A percentile compares a stretch with the other conserved stretches of the same genome.
These are phyloP conservation scores for Lucilia sericata DNA, from an alignment of 1,140 invertebrate genomes.

Conservation along the genomic window DNA sequence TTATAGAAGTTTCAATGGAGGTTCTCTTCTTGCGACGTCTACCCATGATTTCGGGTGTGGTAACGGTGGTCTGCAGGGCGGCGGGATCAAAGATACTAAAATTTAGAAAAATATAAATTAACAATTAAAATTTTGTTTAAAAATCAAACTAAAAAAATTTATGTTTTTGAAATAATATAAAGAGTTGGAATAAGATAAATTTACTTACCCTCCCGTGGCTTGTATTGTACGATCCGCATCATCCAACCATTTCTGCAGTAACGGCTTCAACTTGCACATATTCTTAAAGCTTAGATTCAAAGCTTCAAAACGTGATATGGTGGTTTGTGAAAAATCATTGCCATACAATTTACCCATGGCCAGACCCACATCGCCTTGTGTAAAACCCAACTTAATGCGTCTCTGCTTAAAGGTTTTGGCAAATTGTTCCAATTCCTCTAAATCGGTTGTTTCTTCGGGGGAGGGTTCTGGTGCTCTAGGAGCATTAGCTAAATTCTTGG, in stretches of 20 bases:
- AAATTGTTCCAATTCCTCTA: slow-evolving; percentile 96
- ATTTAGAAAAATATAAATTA: background rate
- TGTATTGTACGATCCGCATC: slow-evolving; percentile 93
- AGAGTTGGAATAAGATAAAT: too few relatives aligned
- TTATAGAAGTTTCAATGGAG: slow-evolving; percentile 94
- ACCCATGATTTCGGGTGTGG: slow-evolving; percentile 87
- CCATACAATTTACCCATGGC: slow-evolving; percentile 99
- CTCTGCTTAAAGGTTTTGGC: slow-evolving; percentile 97
- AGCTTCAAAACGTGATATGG: slow-evolving; percentile 98
- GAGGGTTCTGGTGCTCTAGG: slow-evolving; percentile 78
- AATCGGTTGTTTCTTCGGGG: slow-evolving; percentile 91
- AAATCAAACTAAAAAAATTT: too few relatives aligned
- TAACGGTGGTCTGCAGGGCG: slow-evolving; percentile 81
- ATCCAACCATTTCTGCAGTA: slow-evolving; percentile 97
- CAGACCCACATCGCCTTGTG: slow-evolving; percentile 97
- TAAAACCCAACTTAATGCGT: slow-evolving; percentile 96
- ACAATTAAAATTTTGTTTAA: background rate
- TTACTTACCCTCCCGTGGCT: slow-evolving; percentile 72
- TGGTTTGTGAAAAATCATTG: slow-evolving; percentile 99
- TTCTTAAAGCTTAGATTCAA: slow-evolving; percentile 99
- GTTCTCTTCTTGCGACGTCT: slow-evolving; percentile 96
- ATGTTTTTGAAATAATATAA: too few relatives aligned
- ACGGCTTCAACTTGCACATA: slow-evolving; percentile 98
- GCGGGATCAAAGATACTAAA: slow-evolving; percentile 71
- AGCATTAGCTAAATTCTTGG: slow-evolving; percentile 67